Evolutionary conservation across 2,797 vertebrate species (phyloP), one percentile per base, ranked within the genome.

Genomic region (Botia almorhae): DNA sequence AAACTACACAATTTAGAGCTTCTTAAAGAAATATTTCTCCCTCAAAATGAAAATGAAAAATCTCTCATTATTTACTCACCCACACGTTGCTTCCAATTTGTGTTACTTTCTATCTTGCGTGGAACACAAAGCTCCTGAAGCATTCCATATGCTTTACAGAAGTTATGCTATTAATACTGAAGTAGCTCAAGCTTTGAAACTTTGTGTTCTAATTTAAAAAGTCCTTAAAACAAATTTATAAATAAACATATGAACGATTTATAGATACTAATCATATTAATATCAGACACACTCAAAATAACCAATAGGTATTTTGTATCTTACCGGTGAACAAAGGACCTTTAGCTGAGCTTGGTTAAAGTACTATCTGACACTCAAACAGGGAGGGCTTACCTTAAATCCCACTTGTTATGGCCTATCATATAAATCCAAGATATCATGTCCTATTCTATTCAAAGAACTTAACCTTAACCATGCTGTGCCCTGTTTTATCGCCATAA

Each of bases 401-500:
- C 36, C 13, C 50, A 26, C 67, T 67, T 73, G 50, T 70, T 65
- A 39, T 16, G 21, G n/a, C 69, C 46, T 14, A 75, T 51, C 29
- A 67, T 36, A 55, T 43, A 61, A 76, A 36, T 81, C 2, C 56
- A 83, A 84, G 74, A 68, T 21, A 68, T 81, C 58, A 12, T 50
- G 23, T 69, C 43, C 81, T 79, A 19, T 70, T 80, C 61, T 21
- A 39, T 83, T 87, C 87, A 82, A 81, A 80, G 58, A 58, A 83
- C 82, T 86, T 63, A 87, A 91, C 90, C 88, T 89, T 93, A 89
- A 65, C 53, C 58, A 7, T 36, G 61, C 73, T 48, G 56, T 69
- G 67, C 74, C 74, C 67, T 88, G 23, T 91, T 90, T 89, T 81
- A 82, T 71, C 85, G 81, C 85, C 88, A 91, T 88, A 85, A 82